These are phyloP conservation scores for Macrobrachium rosenbergii DNA, from an alignment of 1,140 invertebrate genomes.

Conservation along the genomic window DNA sequence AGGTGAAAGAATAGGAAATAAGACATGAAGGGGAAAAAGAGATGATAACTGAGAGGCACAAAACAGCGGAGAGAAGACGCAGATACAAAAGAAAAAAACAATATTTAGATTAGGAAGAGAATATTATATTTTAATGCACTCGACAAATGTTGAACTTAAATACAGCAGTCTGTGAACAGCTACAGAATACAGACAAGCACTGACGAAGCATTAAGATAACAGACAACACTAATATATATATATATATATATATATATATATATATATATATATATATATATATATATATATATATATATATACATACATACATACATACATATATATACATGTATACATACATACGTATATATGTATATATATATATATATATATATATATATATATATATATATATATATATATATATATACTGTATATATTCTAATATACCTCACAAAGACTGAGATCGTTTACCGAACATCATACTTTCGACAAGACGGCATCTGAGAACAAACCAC, in stretches of 20 bases:
- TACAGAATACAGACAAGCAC: too few relatives aligned
- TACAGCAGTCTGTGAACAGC: background rate
- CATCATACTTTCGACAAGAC: too few relatives aligned
- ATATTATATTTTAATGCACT: too few relatives aligned
- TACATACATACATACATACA: slow-evolving; percentile 16
- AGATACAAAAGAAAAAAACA: background rate
- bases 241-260: slow-evolving; percentile 33
- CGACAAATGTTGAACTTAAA: too few relatives aligned
- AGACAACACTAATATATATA: background rate
- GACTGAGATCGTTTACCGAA: too few relatives aligned
- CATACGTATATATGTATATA: background rate
- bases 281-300: slow-evolving; percentile 25
- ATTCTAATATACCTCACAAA: too few relatives aligned
- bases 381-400: background rate
- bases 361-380: background rate
- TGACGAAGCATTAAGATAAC: background rate
- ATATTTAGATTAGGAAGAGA: background rate
- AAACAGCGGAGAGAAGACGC: background rate
- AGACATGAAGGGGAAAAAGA: background rate
- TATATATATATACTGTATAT: background rate
- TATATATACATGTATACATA: slow-evolving; percentile 2
- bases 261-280: slow-evolving; percentile 39
- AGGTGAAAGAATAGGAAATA: background rate
- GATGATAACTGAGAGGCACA: background rate
- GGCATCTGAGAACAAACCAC: too few relatives aligned